A percentile compares a stretch with the other conserved stretches of the same genome.
These are phyloP conservation scores for Chrysolina oricalcia DNA, from an alignment of 2,888 invertebrate species.

Conservation along the genomic window DNA sequence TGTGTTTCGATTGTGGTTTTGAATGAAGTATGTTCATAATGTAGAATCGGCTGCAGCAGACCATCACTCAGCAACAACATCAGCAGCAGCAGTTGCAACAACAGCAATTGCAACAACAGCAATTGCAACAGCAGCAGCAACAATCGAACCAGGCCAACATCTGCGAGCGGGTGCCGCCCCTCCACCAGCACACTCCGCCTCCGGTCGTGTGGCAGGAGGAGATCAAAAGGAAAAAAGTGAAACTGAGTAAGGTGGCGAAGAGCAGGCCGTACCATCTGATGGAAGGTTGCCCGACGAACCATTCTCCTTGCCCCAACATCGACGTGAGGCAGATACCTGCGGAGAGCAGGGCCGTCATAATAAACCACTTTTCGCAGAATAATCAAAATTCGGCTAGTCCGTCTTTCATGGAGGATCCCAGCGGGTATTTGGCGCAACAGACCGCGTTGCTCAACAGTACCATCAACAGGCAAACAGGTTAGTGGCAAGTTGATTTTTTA, in stretches of 20 bases:
- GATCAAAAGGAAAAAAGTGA: conserved; percentile 75
- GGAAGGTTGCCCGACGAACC: conserved; percentile 59
- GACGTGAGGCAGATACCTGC: conserved; percentile 75
- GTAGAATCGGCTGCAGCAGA: conserved; percentile 65
- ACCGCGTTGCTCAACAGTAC: conserved; percentile 89
- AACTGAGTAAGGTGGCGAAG: conserved; percentile 73
- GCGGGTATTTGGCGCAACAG: conserved; percentile 92
- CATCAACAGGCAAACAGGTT: conserved; percentile 79
- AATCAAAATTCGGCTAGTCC: conserved; percentile 73
- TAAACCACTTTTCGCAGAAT: conserved; percentile 64
- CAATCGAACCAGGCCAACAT: conserved; percentile 67
- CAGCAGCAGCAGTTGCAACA: conserved; percentile 43
- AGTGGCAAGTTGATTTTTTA: conserved; percentile 4
- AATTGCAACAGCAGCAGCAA: conserved; percentile 60
- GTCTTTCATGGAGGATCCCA: conserved; percentile 93
- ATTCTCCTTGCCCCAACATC: conserved; percentile 76
- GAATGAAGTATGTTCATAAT: neutral
- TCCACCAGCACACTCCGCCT: conserved; percentile 81
- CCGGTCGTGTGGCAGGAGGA: conserved; percentile 75
- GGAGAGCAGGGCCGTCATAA: conserved; percentile 69
- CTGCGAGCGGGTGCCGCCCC: conserved; percentile 82
- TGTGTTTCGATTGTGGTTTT: no score
- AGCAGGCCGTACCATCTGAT: conserved; percentile 74
- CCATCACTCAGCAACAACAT: conserved; percentile 50
- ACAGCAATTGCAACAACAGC: conserved; percentile 55